phyloP scores from a whole-genome alignment of 2,797 vertebrate genomes.

The Denticeps clupeoides region DNA sequence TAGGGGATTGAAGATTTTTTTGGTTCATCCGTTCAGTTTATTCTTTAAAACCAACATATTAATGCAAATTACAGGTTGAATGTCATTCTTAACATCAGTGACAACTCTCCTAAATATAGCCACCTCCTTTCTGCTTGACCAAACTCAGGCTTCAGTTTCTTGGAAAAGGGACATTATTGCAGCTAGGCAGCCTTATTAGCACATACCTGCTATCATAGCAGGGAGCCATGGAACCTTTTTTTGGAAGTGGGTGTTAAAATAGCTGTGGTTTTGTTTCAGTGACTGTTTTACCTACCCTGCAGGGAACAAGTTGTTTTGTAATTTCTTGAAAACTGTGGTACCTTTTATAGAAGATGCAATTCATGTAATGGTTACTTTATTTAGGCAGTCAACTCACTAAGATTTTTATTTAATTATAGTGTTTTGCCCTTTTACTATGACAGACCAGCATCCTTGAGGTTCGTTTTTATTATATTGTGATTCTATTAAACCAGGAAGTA shows the following conservation, averaged over 20 bases:
- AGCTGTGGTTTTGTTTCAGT: slow-evolving; percentile 10
- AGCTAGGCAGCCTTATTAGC: slow-evolving; percentile 32
- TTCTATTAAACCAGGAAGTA: slow-evolving; percentile 32
- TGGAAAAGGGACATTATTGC: slow-evolving; percentile 3
- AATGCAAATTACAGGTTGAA: no score
- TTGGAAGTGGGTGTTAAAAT: slow-evolving; percentile 32
- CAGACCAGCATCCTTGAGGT: slow-evolving; percentile 3
- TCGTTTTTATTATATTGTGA: slow-evolving; percentile 17
- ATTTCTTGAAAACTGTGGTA: no score
- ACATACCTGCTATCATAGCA: slow-evolving; percentile 37
- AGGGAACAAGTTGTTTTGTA: no score
- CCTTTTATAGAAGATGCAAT: slow-evolving; percentile 10
- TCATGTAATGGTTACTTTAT: no score
- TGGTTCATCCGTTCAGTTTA: background rate
- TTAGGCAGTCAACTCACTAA: no score
- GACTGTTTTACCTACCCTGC: no score
- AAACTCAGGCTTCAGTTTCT: slow-evolving; percentile 4
- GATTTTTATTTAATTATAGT: no score
- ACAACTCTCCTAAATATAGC: slow-evolving; percentile 2
- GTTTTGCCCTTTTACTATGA: no score
- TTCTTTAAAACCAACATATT: no score
- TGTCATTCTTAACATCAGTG: slow-evolving; percentile 2
- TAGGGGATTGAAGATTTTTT: slow-evolving; percentile 2
- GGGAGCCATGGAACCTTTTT: slow-evolving; percentile 26
- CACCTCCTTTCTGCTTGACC: background rate